phyloP scores from a whole-genome alignment of 1,140 invertebrate genomes.

The Ridgeia piscesae region DNA sequence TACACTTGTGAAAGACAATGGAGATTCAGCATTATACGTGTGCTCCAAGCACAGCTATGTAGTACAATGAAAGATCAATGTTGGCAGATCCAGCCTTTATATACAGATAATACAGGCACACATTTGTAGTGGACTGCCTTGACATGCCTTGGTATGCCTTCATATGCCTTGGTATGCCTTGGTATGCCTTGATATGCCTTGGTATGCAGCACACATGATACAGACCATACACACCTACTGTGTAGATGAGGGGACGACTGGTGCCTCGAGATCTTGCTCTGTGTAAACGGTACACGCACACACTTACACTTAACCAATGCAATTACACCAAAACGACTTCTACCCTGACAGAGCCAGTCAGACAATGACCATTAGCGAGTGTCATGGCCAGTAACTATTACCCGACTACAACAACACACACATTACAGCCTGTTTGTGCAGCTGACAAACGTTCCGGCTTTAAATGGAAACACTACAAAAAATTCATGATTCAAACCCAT shows the following conservation, averaged over 20 bases:
- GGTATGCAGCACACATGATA: too few relatives aligned
- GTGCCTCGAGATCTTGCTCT: background rate
- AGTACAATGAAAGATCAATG: too few relatives aligned
- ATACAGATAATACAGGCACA: too few relatives aligned
- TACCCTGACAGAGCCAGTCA: background rate
- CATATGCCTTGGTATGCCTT: too few relatives aligned
- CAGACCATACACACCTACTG: too few relatives aligned
- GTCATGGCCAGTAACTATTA: background rate
- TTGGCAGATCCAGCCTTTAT: too few relatives aligned
- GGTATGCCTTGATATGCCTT: too few relatives aligned
- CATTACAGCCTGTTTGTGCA: background rate
- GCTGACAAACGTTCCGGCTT: background rate
- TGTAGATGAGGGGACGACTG: background rate
- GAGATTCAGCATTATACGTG: too few relatives aligned
- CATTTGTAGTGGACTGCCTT: too few relatives aligned
- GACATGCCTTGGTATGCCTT: too few relatives aligned
- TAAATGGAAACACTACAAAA: background rate
- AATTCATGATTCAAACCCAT: background rate
- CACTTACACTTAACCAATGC: background rate
- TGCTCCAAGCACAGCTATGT: too few relatives aligned
- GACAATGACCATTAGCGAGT: background rate
- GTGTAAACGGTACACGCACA: background rate
- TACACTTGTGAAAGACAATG: too few relatives aligned
- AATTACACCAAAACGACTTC: background rate
- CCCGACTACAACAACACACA: background rate